Base-by-base conservation (phyloP, 2,797 vertebrate genomes). In the Pangasius krempfi region DNA sequence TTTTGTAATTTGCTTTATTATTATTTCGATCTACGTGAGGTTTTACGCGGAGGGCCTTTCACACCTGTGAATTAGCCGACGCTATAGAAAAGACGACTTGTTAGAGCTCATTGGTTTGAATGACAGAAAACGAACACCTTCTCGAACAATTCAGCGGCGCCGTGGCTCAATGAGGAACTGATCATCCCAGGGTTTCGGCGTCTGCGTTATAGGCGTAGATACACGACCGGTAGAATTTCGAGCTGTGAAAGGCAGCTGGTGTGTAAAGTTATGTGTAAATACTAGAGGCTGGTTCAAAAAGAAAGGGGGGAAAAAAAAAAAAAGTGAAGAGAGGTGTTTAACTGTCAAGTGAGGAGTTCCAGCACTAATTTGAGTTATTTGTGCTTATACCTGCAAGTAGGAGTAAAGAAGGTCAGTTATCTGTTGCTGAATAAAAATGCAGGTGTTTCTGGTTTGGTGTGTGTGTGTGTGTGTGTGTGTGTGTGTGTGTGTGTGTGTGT, bases 401-500 rank as follows among this genome's bases (percentile, higher is more conserved):
- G 30, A 22, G 30, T 60, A 37, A 80, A 80, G 54, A 60, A 60
- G 10, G 54, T 81, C 18, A 14, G 0, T 60, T 60, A 56, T 0
- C 76, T 8, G 33, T 3, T 80, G 52, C 18, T 56, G n/a, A 33
- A 76, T 76, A 50, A 50, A 76, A 73, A 44, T 44, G 70, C 37
- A 40, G 7, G 30, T 72, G 66, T 33, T 68, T 68, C n/a, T 33
- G n/a, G n/a, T 68, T 68, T 64, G 13, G 22, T 56, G n/a, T 52
- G 27, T 86, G 20, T 58, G 22, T 70, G 40, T 85, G 6, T 54
- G 25, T 64, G n/a, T 76, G 22, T 64, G n/a, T 52, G 27, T 86
- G 20, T 60, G 22, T 70, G 40, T 85, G 72, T 87, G 78, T 90
- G 82, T 93, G 86, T 83, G 7, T 88, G 76, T 90, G 80, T 92